Evolutionary conservation across 2,888 invertebrate genomes (phyloP).

Genomic region (Epistrophe grossulariae): DNA sequence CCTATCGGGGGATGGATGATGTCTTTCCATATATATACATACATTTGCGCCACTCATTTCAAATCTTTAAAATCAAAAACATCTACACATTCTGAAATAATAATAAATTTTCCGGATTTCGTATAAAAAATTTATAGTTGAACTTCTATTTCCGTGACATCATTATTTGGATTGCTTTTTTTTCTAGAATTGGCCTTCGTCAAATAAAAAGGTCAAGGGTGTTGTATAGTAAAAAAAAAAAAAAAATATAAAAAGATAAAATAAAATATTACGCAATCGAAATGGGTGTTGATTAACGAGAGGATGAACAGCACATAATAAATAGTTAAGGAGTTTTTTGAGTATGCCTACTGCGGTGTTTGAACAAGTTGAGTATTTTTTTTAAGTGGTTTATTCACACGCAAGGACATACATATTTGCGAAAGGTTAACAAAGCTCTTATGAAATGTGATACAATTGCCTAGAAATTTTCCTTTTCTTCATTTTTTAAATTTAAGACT

Average conservation of each 20-base stretch:
- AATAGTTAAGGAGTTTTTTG: neutral
- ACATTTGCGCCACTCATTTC: neutral
- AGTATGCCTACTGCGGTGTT: no score
- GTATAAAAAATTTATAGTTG: conserved; percentile 20
- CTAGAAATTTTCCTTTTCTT: no score
- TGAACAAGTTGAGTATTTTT: no score
- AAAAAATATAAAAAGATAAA: conserved; percentile 8
- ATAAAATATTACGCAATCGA: conserved; percentile 16
- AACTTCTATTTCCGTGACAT: conserved; percentile 23
- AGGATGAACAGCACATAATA: neutral
- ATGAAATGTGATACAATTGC: no score
- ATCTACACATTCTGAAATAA: neutral
- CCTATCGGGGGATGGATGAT: neutral
- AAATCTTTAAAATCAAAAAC: conserved; percentile 3
- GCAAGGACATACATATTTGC: no score
- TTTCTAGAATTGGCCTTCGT: conserved; percentile 12
- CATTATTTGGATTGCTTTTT: neutral
- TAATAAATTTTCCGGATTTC: neutral
- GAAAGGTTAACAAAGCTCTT: no score
- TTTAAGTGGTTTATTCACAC: no score
- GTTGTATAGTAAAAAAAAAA: neutral
- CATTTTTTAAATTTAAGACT: no score
- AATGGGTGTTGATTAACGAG: conserved; percentile 5
- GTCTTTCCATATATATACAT: neutral
- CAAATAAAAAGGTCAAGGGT: conserved; percentile 30